Base-by-base conservation (phyloP, 2,888 invertebrate species). In the Leptinotarsa juncta region DNA sequence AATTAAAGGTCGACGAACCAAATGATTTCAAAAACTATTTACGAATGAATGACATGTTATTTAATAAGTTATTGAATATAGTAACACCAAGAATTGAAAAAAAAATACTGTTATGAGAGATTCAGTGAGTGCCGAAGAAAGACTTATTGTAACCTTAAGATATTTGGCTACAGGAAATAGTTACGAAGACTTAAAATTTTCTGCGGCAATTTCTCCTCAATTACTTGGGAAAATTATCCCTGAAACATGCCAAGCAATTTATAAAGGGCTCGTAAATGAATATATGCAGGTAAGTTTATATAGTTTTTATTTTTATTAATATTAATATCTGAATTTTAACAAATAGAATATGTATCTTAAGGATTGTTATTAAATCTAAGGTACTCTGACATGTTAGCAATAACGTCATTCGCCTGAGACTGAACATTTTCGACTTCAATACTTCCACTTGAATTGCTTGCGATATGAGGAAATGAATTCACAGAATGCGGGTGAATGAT, bases 11-110 rank as follows among this genome's bases (percentile, higher is more conserved):
- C n/a, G 53, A 55, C 53, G 53, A 55, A 55, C 53, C 53, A 55
- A 55, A 55, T 55, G 53, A 55, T 55, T 55, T 55, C 20, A 55
- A 55, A 55, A 55, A 55, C 53, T 55, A 55, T 55, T 55, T 55
- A 55, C 53, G 53, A 55, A 55, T 55, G 53, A 55, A 55, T 55
- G 53, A n/a, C 53, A 55, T 55, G 53, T 55, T 55, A 55, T 55
- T 55, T 18, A 55, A 55, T 55, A 55, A 55, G 53, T 55, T 55
- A 55, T 55, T 55, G 53, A 55, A n/a, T 55, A 55, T 55, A 55
- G 53, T 55, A 55, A 55, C 53, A 55, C 53, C 53, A n/a, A 55
- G 53, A 55, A 55, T 55, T 55, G 53, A 55, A 55, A 55, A 55
- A 53, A 55, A 55, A 55, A 50, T 50, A 50, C 50, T 55, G 53